These are phyloP conservation scores for Acanthopagrus latus DNA, from an alignment of 2,797 vertebrate genomes.

Conservation along the genomic window DNA sequence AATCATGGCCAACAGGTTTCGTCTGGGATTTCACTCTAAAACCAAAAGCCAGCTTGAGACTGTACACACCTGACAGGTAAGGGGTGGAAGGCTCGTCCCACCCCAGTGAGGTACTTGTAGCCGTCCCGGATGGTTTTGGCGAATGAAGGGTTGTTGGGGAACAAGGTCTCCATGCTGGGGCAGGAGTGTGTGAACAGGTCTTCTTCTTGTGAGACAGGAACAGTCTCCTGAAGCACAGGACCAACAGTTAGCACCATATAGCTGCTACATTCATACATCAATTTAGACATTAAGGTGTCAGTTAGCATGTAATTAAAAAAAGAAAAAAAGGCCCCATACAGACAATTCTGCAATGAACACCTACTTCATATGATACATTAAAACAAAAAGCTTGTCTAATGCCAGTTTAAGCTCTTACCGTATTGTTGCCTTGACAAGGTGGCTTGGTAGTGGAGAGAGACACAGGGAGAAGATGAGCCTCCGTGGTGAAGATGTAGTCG, in stretches of 20 bases:
- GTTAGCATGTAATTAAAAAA: not conserved
- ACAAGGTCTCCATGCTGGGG: conserved; percentile 87
- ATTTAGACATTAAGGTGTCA: not conserved
- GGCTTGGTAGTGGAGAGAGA: conserved; percentile 83
- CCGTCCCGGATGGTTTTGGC: conserved; percentile 88
- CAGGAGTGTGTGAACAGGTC: conserved; percentile 87
- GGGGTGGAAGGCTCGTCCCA: conserved; percentile 81
- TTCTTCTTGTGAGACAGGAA: conserved; percentile 67
- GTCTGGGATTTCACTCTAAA: not conserved
- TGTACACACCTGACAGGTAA: conserved; percentile 80
- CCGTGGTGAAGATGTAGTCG: conserved; percentile 89
- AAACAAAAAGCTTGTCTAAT: no score
- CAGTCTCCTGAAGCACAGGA: conserved; percentile 66
- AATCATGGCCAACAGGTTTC: not conserved
- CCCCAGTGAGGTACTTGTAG: conserved; percentile 89
- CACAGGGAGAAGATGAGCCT: conserved; percentile 88
- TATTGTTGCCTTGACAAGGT: conserved; percentile 79
- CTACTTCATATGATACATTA: no score
- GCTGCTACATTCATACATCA: not conserved
- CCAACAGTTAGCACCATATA: not conserved
- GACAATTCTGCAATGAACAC: no score
- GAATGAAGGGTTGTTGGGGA: conserved; percentile 89
- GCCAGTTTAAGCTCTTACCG: conserved; percentile 67
- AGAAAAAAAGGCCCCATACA: not conserved
- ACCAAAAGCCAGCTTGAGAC: not conserved